phyloP scores from a whole-genome alignment of 2,888 invertebrate species.

The Stratiomys singularior region DNA sequence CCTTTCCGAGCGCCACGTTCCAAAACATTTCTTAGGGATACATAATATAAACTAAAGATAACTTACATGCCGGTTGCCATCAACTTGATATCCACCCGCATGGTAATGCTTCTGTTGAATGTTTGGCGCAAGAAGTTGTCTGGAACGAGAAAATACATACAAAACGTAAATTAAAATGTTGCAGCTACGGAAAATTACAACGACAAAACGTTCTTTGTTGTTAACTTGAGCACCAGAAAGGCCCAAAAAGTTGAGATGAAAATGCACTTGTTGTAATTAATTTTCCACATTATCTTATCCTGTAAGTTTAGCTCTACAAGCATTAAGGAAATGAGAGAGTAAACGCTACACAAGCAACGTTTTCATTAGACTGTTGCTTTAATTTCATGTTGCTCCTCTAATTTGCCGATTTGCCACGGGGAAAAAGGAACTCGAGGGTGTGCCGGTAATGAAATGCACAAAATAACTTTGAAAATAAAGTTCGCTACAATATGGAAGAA shows the following conservation, averaged over 20 bases:
- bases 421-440: too few species aligned
- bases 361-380: not conserved
- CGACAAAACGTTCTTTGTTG: not conserved
- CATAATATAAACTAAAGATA: slow-evolving; percentile 1
- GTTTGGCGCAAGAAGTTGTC: slow-evolving; percentile 93
- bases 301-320: not conserved
- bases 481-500: too few species aligned
- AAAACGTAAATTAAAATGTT: not conserved
- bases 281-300: not conserved
- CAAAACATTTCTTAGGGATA: too few species aligned
- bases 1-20: too few species aligned
- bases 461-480: too few species aligned
- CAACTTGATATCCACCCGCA: slow-evolving; percentile 78
- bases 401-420: too few species aligned
- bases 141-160: slow-evolving; percentile 66
- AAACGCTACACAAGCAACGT: not conserved
- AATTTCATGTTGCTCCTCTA: too few species aligned
- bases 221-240: not conserved
- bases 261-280: not conserved
- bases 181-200: not conserved
- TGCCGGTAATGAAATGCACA: too few species aligned
- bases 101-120: slow-evolving; percentile 91
- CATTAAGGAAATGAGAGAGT: not conserved
- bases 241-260: not conserved
- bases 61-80: slow-evolving; percentile 66